Base-by-base conservation (phyloP, 2,888 invertebrate species). In the Drosophila mimica region DNA sequence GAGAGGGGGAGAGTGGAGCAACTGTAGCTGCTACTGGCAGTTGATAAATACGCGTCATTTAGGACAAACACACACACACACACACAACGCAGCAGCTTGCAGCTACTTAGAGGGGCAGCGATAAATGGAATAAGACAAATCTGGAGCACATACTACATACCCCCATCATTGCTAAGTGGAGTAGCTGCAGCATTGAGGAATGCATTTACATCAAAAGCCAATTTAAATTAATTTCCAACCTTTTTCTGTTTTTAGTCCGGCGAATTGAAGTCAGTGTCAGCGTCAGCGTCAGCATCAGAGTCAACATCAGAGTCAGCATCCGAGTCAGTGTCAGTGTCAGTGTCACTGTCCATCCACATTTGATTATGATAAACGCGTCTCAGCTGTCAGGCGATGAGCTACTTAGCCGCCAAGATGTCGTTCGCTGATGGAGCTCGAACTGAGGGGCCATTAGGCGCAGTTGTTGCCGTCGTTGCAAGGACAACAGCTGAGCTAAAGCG, bases 171-270 rank as follows among this genome's bases (percentile, higher is more conserved):
- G 59, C 49, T 38, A 68, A 40, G 33, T 69, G 70, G 38, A 51
- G 71, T 36, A 43, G 62, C 51, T 56, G 60, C 34, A 33, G 83
- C 81, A 85, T 90, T 92, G 92, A 92, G 91, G 91, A 89, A 93
- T 93, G 91, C 87, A 92, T 92, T 91, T 91, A 91, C 92, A 93
- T 93, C 92, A 92, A 92, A 92, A 91, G 88, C 83, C 92, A 91
- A 93, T 93, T 93, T 93, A 92, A 93, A 92, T 91, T 91, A 93
- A 92, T 93, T 92, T 92, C 89, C 75, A 57, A 82, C 88, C 84
- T 88, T 92, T 92, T 91, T 90, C 90, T 43, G 4, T 34, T 58
- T 52, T 25, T 54, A 25, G 34, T 54, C 40, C 58, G 25, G 46
- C 25, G 25, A 60, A 20, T 54, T 60, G 4, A 11, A 28, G 13